Percentiles rank a stretch among this genome's conserved stretches.
These are phyloP conservation scores for Archaeoteleia sp. DNA, from an alignment of 2,888 invertebrate genomes.

Conservation along the genomic window DNA sequence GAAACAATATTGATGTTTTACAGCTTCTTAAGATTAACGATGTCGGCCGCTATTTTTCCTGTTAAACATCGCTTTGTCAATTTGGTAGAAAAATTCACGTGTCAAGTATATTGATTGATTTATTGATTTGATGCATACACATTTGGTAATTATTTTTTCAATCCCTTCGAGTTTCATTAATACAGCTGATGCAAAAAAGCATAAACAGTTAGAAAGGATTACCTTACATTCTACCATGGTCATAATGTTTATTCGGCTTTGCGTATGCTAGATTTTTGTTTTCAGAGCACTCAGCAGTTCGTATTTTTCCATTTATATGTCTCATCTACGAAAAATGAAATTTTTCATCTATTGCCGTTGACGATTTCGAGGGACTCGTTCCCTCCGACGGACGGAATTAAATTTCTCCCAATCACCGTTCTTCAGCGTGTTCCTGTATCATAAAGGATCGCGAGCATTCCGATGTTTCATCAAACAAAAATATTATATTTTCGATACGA, in stretches of 20 bases:
- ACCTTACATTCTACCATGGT: constrained; percentile 37
- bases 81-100: background rate
- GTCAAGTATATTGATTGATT: constrained; percentile 1
- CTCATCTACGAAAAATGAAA: constrained; percentile 49
- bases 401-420: constrained; percentile 40
- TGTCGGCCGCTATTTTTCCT: background rate
- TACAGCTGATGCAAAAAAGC: constrained; percentile 19
- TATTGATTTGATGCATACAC: constrained; percentile 3
- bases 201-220: constrained; percentile 37
- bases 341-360: constrained; percentile 45
- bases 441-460: constrained; percentile 37
- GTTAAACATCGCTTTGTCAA: constrained; percentile 2
- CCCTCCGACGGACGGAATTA: constrained; percentile 35
- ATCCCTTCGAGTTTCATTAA: constrained; percentile 43
- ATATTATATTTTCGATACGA: constrained; percentile 23
- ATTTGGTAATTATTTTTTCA: constrained; percentile 5
- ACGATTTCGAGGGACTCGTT: constrained; percentile 42
- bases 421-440: constrained; percentile 26
- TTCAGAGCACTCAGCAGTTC: constrained; percentile 47
- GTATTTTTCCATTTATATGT: constrained; percentile 49
- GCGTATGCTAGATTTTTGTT: constrained; percentile 45
- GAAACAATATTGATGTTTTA: constrained; percentile 65
- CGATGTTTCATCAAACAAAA: constrained; percentile 43
- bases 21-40: constrained; percentile 11
- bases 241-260: constrained; percentile 49